Evolutionary conservation across 1,140 invertebrate species (phyloP), one percentile per base, ranked within the genome.

Genomic region (Drosophila kanapiae): DNA sequence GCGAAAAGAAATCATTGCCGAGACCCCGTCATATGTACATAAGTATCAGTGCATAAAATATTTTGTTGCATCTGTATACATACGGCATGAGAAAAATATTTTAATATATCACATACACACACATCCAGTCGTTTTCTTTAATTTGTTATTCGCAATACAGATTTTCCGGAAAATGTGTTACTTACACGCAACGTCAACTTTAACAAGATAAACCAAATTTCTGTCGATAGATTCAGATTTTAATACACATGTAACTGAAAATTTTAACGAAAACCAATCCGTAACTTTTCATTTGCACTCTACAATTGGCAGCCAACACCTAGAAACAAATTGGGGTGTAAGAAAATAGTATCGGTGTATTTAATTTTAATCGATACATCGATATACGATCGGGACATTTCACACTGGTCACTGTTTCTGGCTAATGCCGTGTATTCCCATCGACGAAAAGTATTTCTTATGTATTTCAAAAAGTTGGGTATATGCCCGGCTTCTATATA

Each of bases 251-350:
- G 58, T 68, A 76, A 60, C 56, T 61, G 57, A 54, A 78, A 78
- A 78, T 76, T 78, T 35, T 56, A 75, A 78, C 65, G 53, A 78
- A 68, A 47, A 78, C 68, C 75, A 78, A 78, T 78, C 75, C 80
- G 61, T 69, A 74, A 88, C 84, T 87, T 77, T 49, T 88, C 76
- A 80, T 80, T 87, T 78, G 77, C 84, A 87, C 84, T 88, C 80
- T 83, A 78, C 80, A 83, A 87, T 88, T 88, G 83, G 77, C 81
- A 87, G 83, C 83, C 83, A 87, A 87, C 83, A 87, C 83, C 83
- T 87, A 88, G 57, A 81, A 85, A 47, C 58, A 63, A 48, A 63
- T 40, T 78, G 82, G 51, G 57, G 62, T 83, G 84, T 54, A 80
- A 13, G 11, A 47, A 35, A 82, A 42, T 23, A 60, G 37, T 67